Conservation (phyloP, 2,797 vertebrate species). For the Amniataba percoides region DNA sequence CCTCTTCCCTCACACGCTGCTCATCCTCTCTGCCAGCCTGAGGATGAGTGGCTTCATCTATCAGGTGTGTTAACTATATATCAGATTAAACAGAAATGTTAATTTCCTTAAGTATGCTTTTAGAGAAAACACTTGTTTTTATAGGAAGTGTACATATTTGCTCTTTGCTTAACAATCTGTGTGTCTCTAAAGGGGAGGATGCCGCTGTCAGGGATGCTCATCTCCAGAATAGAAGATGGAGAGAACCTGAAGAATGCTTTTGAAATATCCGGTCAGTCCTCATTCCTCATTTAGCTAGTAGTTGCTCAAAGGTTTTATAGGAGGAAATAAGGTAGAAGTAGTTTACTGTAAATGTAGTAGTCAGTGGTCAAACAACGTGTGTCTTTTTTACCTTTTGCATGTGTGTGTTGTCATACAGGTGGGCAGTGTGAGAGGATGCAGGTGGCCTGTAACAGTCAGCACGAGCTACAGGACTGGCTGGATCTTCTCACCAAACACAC, state of each 20-base stretch:
- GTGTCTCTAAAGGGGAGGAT: slow-evolving; percentile 88
- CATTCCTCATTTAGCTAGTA: not conserved
- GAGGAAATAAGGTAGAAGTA: not conserved
- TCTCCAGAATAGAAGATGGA: slow-evolving; percentile 93
- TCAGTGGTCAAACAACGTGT: not conserved
- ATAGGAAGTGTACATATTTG: not conserved
- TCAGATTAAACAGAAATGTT: not conserved
- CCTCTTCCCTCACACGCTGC: slow-evolving; percentile 93
- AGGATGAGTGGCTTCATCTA: slow-evolving; percentile 99
- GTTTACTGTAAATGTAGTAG: not conserved
- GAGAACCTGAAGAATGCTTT: slow-evolving; percentile 93
- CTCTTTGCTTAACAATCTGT: not conserved
- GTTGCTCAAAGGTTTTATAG: not conserved
- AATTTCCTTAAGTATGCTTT: not conserved
- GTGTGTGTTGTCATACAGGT: slow-evolving; percentile 78
- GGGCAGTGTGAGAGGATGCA: slow-evolving; percentile 94
- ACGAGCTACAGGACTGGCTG: slow-evolving; percentile 95
- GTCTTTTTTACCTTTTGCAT: not conserved
- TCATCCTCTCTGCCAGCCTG: slow-evolving; percentile 94
- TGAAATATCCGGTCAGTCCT: slow-evolving; percentile 93
- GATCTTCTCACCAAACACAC: slow-evolving; percentile 96
- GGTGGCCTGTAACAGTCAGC: slow-evolving; percentile 92
- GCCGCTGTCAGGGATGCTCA: slow-evolving; percentile 92
- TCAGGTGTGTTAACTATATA: slow-evolving; percentile 84
- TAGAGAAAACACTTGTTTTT: not conserved